Evolutionary conservation across 2,888 invertebrate genomes (phyloP).

Genomic region (Chymomyza fuscimana): DNA sequence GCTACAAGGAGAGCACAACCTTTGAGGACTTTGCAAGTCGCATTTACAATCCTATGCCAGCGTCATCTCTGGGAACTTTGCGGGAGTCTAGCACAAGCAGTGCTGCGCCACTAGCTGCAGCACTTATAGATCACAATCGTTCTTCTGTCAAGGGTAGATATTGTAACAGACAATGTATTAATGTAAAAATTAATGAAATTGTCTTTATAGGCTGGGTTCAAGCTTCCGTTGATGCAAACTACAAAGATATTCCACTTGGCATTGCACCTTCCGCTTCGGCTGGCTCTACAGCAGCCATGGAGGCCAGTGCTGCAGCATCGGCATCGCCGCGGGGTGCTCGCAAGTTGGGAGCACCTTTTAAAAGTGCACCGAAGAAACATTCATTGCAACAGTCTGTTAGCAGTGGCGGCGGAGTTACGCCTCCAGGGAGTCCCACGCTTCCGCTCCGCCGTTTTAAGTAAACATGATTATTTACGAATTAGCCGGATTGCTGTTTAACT

Average conservation of each 20-base stretch:
- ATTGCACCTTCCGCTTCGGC: slow-evolving; percentile 72
- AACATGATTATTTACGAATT: slow-evolving; percentile 19
- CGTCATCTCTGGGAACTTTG: slow-evolving; percentile 61
- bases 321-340: slow-evolving; percentile 77
- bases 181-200: neutral
- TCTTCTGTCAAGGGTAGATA: slow-evolving; percentile 77
- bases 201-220: slow-evolving; percentile 77
- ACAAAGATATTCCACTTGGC: slow-evolving; percentile 65
- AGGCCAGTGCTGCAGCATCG: slow-evolving; percentile 60
- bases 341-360: slow-evolving; percentile 76
- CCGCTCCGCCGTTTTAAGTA: slow-evolving; percentile 78
- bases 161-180: neutral
- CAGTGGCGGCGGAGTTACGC: slow-evolving; percentile 51
- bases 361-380: slow-evolving; percentile 75
- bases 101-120: slow-evolving; percentile 82
- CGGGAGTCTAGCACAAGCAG: slow-evolving; percentile 65
- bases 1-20: slow-evolving; percentile 92
- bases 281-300: slow-evolving; percentile 76
- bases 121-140: slow-evolving; percentile 81
- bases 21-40: slow-evolving; percentile 93
- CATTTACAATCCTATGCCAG: slow-evolving; percentile 85
- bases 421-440: slow-evolving; percentile 78
- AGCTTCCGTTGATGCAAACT: slow-evolving; percentile 74
- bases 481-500: neutral
- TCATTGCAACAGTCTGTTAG: slow-evolving; percentile 62